Evolutionary conservation across 1,140 invertebrate species (phyloP).

Genomic region (Rhynchophorus ferrugineus): DNA sequence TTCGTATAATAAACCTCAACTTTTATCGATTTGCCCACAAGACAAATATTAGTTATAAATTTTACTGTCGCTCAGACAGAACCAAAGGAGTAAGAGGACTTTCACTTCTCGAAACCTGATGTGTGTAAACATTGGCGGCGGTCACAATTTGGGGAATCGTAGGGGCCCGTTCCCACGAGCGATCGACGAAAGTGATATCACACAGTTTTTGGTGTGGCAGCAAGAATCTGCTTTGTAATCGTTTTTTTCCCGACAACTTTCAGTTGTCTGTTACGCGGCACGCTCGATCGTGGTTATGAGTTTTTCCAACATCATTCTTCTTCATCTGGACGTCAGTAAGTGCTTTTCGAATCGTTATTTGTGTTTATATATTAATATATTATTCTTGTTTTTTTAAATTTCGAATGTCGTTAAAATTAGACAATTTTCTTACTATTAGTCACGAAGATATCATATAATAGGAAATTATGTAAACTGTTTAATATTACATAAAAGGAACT

Average conservation of each 20-base stretch:
- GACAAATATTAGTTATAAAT: not conserved
- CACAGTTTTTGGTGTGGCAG: not conserved
- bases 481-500: too few relatives aligned
- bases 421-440: too few relatives aligned
- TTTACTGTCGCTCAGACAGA: not conserved
- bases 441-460: too few relatives aligned
- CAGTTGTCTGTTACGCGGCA: too few relatives aligned
- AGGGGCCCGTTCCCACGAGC: not conserved
- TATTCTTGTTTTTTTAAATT: too few relatives aligned
- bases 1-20: not conserved
- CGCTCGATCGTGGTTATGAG: not conserved
- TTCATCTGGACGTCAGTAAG: not conserved
- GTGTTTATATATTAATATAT: constrained; percentile 1
- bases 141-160: too few relatives aligned
- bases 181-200: not conserved
- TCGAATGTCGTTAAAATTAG: too few relatives aligned
- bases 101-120: not conserved
- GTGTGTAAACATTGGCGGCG: not conserved
- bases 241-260: too few relatives aligned
- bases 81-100: not conserved
- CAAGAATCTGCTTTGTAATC: too few relatives aligned
- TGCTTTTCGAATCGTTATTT: not conserved
- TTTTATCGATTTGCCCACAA: not conserved
- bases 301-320: not conserved
- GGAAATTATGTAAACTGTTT: too few relatives aligned